Evolutionary conservation across 2,888 invertebrate genomes (phyloP).

Genomic region (Pseudanteris insignis): DNA sequence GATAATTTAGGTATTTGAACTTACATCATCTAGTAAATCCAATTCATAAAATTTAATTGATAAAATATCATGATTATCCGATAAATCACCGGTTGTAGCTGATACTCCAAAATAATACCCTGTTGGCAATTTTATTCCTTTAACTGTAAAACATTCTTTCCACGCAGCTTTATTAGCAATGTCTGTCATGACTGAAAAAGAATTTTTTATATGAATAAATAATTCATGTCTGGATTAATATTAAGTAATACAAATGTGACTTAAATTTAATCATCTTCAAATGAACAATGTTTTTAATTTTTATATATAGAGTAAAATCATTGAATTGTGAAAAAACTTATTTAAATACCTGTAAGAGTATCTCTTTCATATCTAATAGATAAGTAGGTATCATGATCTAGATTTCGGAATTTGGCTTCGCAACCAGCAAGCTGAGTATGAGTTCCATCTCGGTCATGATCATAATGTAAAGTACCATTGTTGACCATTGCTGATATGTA

Average conservation of each 20-base stretch:
- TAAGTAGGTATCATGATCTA: constrained; percentile 88
- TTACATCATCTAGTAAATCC: constrained; percentile 77
- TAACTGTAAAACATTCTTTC: constrained; percentile 91
- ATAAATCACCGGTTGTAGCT: constrained; percentile 96
- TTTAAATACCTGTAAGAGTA: constrained; percentile 86
- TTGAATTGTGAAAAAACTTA: no score
- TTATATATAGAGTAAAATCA: not conserved
- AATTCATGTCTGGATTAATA: no score
- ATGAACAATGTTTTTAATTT: constrained; percentile 8
- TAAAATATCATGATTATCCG: constrained; percentile 95
- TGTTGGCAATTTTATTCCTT: constrained; percentile 90
- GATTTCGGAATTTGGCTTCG: constrained; percentile 93
- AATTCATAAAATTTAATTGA: constrained; percentile 92
- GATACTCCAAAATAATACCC: constrained; percentile 94
- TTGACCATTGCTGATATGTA: constrained; percentile 98
- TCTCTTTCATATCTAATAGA: constrained; percentile 93
- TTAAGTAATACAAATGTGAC: no score
- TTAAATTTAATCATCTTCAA: no score
- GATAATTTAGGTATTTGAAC: no score
- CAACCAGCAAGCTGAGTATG: constrained; percentile 97
- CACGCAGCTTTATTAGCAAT: constrained; percentile 91
- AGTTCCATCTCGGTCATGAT: constrained; percentile 98
- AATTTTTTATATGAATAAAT: no score
- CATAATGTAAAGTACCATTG: constrained; percentile 94
- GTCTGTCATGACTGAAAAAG: constrained; percentile 84